Evolutionary conservation across 2,113 vertebrate genomes (phyloP), one percentile per base, ranked within the genome.

Genomic region (Egretta garzetta): DNA sequence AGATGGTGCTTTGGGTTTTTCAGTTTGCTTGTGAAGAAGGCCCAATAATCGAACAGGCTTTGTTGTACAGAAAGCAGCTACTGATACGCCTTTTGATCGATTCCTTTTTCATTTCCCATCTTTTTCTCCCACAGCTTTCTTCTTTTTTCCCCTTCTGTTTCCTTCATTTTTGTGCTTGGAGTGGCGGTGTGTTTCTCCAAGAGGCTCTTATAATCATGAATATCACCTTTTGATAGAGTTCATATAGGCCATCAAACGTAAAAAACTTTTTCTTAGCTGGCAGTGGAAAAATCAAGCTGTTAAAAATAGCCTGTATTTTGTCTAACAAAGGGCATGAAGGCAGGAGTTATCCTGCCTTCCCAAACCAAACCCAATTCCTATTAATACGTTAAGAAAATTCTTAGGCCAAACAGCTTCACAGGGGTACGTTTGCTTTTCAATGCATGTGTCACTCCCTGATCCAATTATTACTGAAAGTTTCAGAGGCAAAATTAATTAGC

Each of bases 401-500:
- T 97, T 91, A 56, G 59, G 74, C 56, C 66, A 89, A 93, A 80
- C 59, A 90, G 15, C 39, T 68, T 93, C 83, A 79, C 73, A 56
- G 50, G 56, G 70, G 74, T 96, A 33, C 63, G 87, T 95, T 96
- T 91, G 71, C 92, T 98, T 97, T 94, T 91, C 79, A 20, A 47
- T 49, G 72, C 83, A 80, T 63, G 62, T 96, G 73, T 94, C 89
- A 30, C 75, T 85, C 88, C 79, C n/a, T 86, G 92, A 97, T 95
- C 86, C 97, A 97, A 98, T 97, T 90, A 96, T 86, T 97, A 91
- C 95, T 96, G 88, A 93, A 97, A 95, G 85, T 96, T 97, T 97
- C 92, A 97, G 97, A 97, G 89, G 71, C 64, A 96, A 98, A 98
- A 98, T 98, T 98, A 98, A 98, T 98, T 98, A 98, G 95, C 97